phyloP scores from a whole-genome alignment of 1,140 invertebrate genomes.

The Lepidurus couesii region DNA sequence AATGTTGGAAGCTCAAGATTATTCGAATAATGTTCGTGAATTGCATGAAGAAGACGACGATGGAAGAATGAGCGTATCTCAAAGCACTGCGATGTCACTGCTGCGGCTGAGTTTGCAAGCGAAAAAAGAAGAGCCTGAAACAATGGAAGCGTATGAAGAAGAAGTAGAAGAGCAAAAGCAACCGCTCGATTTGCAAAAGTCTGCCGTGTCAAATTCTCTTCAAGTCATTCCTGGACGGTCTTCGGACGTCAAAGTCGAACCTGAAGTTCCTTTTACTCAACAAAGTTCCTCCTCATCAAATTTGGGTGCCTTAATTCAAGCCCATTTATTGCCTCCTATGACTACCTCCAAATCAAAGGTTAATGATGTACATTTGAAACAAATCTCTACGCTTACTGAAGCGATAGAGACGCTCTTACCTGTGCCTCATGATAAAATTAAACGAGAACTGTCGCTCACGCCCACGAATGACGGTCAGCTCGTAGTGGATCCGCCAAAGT shows the following conservation, averaged over 20 bases:
- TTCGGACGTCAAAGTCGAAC: constrained; percentile 12
- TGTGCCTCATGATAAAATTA: constrained; percentile 3
- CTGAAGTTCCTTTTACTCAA: constrained; percentile 9
- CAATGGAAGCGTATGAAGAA: not conserved
- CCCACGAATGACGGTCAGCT: not conserved
- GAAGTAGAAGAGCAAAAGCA: not conserved
- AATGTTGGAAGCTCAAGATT: no score
- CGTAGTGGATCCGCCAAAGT: not conserved
- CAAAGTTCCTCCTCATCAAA: constrained; percentile 12
- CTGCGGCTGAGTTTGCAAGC: constrained; percentile 2
- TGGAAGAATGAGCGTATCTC: no score
- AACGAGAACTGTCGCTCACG: not conserved
- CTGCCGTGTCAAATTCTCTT: no score
- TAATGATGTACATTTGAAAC: not conserved
- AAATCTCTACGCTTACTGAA: not conserved
- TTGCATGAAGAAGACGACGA: no score
- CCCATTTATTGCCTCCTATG: not conserved
- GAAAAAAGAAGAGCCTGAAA: not conserved
- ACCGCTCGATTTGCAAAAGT: not conserved
- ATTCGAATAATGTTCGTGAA: no score
- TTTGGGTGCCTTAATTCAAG: constrained; percentile 17
- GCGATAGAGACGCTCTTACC: not conserved
- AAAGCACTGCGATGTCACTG: not conserved
- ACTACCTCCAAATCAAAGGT: no score
- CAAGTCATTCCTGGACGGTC: constrained; percentile 14